phyloP scores from a whole-genome alignment of 2,888 invertebrate genomes.

The Sinodicranocentrus sp. region DNA sequence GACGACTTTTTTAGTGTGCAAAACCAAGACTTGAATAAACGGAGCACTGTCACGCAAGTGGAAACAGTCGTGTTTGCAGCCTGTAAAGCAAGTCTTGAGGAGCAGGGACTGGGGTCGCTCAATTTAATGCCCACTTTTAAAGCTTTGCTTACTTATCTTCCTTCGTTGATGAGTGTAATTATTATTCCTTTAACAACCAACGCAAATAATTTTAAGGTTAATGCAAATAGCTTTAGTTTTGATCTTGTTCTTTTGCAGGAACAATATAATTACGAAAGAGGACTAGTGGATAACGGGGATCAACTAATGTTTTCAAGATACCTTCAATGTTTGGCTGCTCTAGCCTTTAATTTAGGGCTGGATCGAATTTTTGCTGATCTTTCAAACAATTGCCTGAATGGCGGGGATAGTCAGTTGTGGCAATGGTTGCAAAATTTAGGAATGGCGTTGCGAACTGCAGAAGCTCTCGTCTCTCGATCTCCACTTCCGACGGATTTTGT shows the following conservation, averaged over 20 bases:
- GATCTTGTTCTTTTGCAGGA: slow-evolving; percentile 60
- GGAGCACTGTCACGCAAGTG: slow-evolving; percentile 8
- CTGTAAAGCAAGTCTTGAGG: slow-evolving; percentile 80
- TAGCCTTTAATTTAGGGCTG: slow-evolving; percentile 81
- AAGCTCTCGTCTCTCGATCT: slow-evolving; percentile 80
- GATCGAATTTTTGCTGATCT: slow-evolving; percentile 79
- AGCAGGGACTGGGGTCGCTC: slow-evolving; percentile 80
- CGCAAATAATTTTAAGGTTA: too few relatives aligned
- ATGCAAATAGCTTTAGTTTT: too few relatives aligned
- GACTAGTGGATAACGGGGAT: slow-evolving; percentile 81
- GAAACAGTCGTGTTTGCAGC: slow-evolving; percentile 80
- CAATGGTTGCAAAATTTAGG: slow-evolving; percentile 82
- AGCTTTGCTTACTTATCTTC: slow-evolving; percentile 80
- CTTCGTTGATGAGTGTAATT: slow-evolving; percentile 78
- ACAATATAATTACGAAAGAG: slow-evolving; percentile 80
- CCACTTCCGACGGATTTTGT: slow-evolving; percentile 79
- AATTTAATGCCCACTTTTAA: slow-evolving; percentile 81
- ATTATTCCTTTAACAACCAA: too few relatives aligned
- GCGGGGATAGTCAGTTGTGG: slow-evolving; percentile 79
- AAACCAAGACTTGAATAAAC: neutral
- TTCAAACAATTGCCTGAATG: neutral
- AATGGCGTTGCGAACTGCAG: slow-evolving; percentile 81
- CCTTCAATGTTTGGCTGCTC: slow-evolving; percentile 81
- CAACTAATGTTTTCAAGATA: slow-evolving; percentile 82
- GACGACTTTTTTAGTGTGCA: neutral